Conservation (phyloP, 2,888 invertebrate species). For the Chloroclysta siterata region DNA sequence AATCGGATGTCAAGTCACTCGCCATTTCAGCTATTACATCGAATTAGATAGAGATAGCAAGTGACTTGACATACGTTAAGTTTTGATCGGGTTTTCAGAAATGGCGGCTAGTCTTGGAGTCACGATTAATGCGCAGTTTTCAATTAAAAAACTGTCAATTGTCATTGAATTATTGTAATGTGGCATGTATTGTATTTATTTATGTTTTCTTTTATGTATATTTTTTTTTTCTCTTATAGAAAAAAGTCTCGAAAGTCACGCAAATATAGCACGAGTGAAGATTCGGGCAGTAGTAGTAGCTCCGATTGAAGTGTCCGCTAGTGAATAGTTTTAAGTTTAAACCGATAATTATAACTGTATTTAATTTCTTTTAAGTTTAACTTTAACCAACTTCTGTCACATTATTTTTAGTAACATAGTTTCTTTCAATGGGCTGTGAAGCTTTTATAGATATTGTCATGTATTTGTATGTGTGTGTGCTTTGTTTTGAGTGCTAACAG, state of each 20-base stretch:
- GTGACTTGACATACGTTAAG: no score
- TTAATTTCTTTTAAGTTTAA: conserved; percentile 25
- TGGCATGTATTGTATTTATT: conserved; percentile 47
- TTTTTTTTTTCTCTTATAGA: conserved; percentile 80
- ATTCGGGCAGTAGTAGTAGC: conserved; percentile 68
- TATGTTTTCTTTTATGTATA: conserved; percentile 53
- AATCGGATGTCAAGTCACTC: no score
- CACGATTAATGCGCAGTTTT: no score
- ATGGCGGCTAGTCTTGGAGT: no score
- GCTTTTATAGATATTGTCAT: conserved; percentile 32
- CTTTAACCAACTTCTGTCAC: conserved; percentile 27
- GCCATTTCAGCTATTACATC: no score
- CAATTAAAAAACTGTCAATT: no score
- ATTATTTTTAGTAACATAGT: conserved; percentile 19
- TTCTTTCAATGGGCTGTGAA: conserved; percentile 38
- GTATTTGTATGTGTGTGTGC: conserved; percentile 38
- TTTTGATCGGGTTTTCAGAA: no score
- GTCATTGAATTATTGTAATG: conserved; percentile 42
- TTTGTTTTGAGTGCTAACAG: conserved; percentile 53
- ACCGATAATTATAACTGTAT: conserved; percentile 41
- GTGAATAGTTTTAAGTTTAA: conserved; percentile 44
- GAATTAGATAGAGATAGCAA: no score
- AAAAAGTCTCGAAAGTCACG: conserved; percentile 80
- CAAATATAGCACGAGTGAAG: conserved; percentile 80
- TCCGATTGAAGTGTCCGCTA: conserved; percentile 73